Evolutionary conservation across 2,888 invertebrate species (phyloP), one percentile per base, ranked within the genome.

Genomic region (Pherbina coryleti): DNA sequence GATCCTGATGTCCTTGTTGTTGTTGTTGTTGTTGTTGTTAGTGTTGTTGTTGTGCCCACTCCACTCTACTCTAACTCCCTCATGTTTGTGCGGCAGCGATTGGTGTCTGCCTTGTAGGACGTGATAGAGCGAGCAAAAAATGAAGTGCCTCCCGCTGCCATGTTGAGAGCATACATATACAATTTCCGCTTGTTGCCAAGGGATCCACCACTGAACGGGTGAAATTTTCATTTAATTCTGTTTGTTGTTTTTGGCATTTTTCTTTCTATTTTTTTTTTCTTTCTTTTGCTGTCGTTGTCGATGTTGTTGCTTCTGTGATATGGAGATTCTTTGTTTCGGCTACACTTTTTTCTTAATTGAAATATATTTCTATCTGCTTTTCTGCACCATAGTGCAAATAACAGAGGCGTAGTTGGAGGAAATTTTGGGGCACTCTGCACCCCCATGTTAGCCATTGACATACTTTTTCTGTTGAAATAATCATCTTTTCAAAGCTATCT

Each of bases 141-240:
- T 69, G 69, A n/a, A 22, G 19, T 51, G 70, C 25, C 51, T 49
- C 70, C 8, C 5, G 25, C 17, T n/a, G 51, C 51, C 7, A 34
- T 71, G 28, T 5, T 22, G 19, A 37, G 37, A 34, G 5, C 11
- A 49, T n/a, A 37, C 17, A 67, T 11, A 67, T 14, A 9, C 25
- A 53, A 55, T 37, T 71, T 62, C 7, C 25, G 75, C 78, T 75
- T 78, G 78, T 78, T 76, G 78, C 72, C 75, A 78, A 76, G 78
- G 76, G 51, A 76, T 19, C 67, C 22, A 14, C 22, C 37, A n/a
- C 73, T 11, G 28, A 34, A 34, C 8, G 34, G 57, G 25, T 37
- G 25, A 34, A 60, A n/a, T 72, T 72, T 72, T 71, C 55, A 71
- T 55, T 71, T 55, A 71, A 55, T 55, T 71, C 51, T 71, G 60